Conservation (phyloP, 64 coral and sea anemone genomes). For the Stichodactyla mertensii region DNA sequence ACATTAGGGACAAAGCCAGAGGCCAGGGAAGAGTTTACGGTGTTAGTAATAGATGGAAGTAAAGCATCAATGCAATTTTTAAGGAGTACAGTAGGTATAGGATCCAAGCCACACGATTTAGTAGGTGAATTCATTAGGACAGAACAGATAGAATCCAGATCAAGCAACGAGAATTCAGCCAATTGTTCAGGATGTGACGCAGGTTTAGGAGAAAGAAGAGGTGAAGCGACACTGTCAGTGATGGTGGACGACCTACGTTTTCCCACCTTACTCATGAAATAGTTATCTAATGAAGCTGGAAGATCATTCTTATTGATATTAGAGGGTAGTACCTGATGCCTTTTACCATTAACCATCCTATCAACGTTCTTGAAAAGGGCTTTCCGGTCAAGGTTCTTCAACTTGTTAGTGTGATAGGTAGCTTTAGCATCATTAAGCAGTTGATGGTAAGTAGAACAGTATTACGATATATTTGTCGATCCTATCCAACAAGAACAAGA, state of each 20-base stretch:
- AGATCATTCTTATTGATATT: constrained; percentile 3
- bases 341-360: not conserved
- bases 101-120: constrained; percentile 2
- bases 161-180: no score
- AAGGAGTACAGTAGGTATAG: not conserved
- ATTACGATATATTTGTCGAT: not conserved
- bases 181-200: no score
- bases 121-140: not conserved
- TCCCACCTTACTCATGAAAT: not conserved
- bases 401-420: constrained; percentile 3
- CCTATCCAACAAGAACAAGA: no score
- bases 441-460: not conserved
- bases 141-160: no score
- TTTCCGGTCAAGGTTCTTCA: not conserved
- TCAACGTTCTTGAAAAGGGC: constrained; percentile 6
- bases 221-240: no score
- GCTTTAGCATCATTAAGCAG: not conserved
- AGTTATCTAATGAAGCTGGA: not conserved
- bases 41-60: not conserved
- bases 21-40: not conserved
- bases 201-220: no score
- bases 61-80: not conserved
- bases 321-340: not conserved
- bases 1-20: not conserved
- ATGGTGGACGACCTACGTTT: not conserved